phyloP scores from a whole-genome alignment of 2,888 invertebrate species.

The Hermodice carunculata region DNA sequence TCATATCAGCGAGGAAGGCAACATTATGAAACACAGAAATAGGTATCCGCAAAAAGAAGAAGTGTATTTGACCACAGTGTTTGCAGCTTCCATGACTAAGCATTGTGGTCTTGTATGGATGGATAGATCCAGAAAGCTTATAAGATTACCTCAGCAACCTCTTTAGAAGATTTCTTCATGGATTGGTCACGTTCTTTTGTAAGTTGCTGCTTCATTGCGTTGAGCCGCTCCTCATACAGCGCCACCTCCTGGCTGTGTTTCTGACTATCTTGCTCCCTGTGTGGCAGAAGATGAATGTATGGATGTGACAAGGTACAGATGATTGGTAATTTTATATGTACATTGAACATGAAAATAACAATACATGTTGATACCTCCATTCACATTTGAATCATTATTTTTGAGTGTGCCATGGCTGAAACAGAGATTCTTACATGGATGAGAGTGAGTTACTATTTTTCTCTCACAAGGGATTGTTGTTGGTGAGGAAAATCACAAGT shows the following conservation, averaged over 20 bases:
- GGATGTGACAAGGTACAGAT: no score
- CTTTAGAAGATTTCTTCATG: conserved; percentile 53
- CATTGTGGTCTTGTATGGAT: not conserved
- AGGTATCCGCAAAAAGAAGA: not conserved
- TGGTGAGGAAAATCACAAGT: no score
- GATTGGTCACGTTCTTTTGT: conserved; percentile 55
- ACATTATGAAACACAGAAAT: not conserved
- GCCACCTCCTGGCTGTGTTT: conserved; percentile 52
- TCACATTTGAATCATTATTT: no score
- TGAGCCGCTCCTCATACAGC: conserved; percentile 55
- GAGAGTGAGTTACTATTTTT: no score
- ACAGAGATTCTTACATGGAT: no score
- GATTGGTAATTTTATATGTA: no score
- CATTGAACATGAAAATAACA: no score
- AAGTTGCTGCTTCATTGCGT: conserved; percentile 51
- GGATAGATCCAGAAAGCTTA: not conserved
- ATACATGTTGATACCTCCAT: no score
- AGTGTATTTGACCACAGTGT: not conserved
- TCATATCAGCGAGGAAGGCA: not conserved
- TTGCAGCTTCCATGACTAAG: not conserved
- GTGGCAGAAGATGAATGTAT: no score
- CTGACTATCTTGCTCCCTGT: conserved; percentile 50
- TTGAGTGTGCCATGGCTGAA: no score
- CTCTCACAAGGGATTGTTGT: no score
- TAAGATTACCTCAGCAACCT: conserved; percentile 54